Conservation (phyloP, 2,797 vertebrate genomes). For the Tenualosa ilisha region DNA sequence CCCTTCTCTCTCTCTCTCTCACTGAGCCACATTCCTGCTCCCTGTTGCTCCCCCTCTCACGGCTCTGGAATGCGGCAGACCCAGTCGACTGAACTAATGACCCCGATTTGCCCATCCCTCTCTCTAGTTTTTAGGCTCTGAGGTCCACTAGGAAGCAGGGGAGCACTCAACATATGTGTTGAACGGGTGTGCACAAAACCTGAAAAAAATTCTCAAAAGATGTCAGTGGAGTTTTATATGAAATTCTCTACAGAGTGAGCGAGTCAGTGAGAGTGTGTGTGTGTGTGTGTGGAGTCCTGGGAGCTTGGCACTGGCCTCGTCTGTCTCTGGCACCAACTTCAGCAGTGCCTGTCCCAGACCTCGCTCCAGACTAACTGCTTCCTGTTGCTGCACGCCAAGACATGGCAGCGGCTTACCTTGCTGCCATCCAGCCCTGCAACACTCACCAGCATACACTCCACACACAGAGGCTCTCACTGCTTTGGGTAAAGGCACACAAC, state of each 20-base stretch:
- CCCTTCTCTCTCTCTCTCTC: slow-evolving; percentile 57
- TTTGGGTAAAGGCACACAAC: background rate
- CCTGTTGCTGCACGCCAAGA: background rate
- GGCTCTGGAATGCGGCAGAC: slow-evolving; percentile 82
- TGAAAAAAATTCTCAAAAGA: background rate
- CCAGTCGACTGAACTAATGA: slow-evolving; percentile 84
- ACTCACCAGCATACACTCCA: background rate
- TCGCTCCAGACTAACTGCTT: slow-evolving; percentile 28
- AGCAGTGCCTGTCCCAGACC: slow-evolving; percentile 62
- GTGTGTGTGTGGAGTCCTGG: background rate
- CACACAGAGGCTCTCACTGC: background rate
- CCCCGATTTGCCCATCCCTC: slow-evolving; percentile 76
- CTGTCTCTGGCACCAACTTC: slow-evolving; percentile 50
- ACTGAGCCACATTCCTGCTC: slow-evolving; percentile 66
- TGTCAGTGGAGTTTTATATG: background rate
- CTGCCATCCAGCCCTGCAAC: background rate
- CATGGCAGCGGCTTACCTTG: slow-evolving; percentile 6
- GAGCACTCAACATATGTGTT: slow-evolving; percentile 24
- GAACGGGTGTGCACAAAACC: background rate
- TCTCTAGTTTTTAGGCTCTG: slow-evolving; percentile 49
- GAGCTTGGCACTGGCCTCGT: background rate
- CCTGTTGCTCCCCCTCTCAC: slow-evolving; percentile 76
- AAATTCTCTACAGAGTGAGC: too few species aligned
- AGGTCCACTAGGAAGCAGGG: slow-evolving; percentile 34
- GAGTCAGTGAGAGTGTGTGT: slow-evolving; percentile 16